These are phyloP conservation scores for Gerris lacustris DNA, from an alignment of 2,888 invertebrate genomes.

Conservation along the genomic window DNA sequence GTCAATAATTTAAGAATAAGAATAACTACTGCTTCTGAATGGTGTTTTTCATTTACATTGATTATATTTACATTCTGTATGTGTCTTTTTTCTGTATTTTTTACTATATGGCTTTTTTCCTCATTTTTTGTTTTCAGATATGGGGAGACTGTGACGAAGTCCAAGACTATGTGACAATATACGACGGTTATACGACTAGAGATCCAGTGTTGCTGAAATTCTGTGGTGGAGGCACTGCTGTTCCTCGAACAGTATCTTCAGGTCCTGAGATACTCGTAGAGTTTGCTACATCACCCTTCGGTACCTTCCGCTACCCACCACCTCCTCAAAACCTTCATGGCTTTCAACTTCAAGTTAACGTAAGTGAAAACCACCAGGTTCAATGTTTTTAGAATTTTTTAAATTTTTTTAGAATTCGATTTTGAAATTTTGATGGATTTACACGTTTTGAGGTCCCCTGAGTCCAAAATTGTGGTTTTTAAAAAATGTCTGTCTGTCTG, in stretches of 20 bases:
- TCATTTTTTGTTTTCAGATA: constrained; percentile 39
- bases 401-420: no score
- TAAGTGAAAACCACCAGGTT: constrained; percentile 32
- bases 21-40: no score
- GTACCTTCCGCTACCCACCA: constrained; percentile 72
- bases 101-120: background rate
- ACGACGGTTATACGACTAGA: constrained; percentile 59
- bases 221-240: constrained; percentile 68
- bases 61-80: background rate
- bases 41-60: no score
- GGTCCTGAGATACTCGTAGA: constrained; percentile 79
- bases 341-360: constrained; percentile 75
- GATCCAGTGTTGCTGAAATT: constrained; percentile 71
- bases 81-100: background rate
- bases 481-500: no score
- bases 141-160: constrained; percentile 81
- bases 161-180: constrained; percentile 67
- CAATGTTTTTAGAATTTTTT: no score
- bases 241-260: constrained; percentile 74
- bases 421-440: no score
- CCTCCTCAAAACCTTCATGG: constrained; percentile 69
- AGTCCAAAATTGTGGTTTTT: no score
- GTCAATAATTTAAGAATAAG: no score
- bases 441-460: no score
- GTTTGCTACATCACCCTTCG: constrained; percentile 79